Evolutionary conservation across 2,797 vertebrate species (phyloP), one percentile per base, ranked within the genome.

Genomic region (Mycteria americana): DNA sequence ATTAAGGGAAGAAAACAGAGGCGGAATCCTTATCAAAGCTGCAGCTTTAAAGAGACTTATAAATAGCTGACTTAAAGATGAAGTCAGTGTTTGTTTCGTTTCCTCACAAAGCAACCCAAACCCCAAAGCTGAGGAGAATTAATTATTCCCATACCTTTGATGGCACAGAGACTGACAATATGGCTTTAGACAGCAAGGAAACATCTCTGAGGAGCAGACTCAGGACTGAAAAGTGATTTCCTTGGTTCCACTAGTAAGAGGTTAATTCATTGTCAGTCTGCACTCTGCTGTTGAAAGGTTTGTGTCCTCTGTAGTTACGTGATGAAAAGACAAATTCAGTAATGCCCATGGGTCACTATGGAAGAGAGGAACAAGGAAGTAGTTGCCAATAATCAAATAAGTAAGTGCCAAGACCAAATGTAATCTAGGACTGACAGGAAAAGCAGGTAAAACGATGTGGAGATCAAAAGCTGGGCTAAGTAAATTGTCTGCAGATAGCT

Each of bases 181-280:
- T 27, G 57, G 43, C 70, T 96, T 95, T 67, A 64, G 57, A 85
- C 28, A 77, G 62, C 68, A 65, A 83, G 41, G 37, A 76, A 84
- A 57, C 43, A 37, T 41, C 79, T 87, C 88, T 56, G 69, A 89
- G 69, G 56, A 91, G 28, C 39, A 77, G 88, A 43, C 77, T 82
- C 5, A 1, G 63, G 41, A 76, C 33, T 75, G 62, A 79, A 89
- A 94, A 93, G 64, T 33, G 8, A 88, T 56, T 81, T 92, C 82
- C 54, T 70, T 41, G 19, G 65, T 92, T 95, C 76, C 51, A 60
- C 37, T 28, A 37, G 67, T 41, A 85, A 82, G 35, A 97, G 78
- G 94, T 88, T 88, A 97, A 95, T 93, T 94, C 72, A 31, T 31
- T 89, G 93, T 80, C 86, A 74, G 30, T 81, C 63, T 70, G 63